phyloP scores from a whole-genome alignment of 2,113 vertebrate genomes.

The Todiramphus saurophagus region DNA sequence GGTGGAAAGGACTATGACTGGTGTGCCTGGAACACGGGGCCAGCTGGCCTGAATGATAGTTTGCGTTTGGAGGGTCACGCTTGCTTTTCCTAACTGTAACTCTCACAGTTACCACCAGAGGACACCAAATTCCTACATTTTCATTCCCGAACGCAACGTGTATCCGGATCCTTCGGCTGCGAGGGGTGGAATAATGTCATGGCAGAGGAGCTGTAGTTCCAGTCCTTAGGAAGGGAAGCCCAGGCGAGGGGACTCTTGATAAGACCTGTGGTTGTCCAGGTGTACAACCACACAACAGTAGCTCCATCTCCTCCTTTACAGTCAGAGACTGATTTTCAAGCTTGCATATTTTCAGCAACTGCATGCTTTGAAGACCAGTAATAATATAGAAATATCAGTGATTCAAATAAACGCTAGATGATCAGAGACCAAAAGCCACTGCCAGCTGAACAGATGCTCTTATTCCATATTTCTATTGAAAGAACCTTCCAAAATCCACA shows the following conservation, averaged over 20 bases:
- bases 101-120: conserved; percentile 7
- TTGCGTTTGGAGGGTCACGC: not conserved
- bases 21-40: not conserved
- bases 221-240: not conserved
- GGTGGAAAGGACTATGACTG: not conserved
- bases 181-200: not conserved
- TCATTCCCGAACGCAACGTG: not conserved
- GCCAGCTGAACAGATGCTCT: conserved; percentile 67
- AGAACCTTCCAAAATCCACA: conserved; percentile 41
- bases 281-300: not conserved
- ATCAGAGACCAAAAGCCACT: conserved; percentile 28
- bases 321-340: not conserved
- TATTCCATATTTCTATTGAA: conserved; percentile 1
- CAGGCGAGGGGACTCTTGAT: not conserved
- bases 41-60: not conserved
- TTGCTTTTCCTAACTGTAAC: not conserved
- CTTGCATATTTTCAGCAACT: not conserved
- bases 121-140: conserved; percentile 13
- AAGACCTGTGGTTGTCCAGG: not conserved
- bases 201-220: not conserved
- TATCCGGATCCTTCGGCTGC: not conserved
- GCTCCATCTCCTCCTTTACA: not conserved
- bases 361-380: not conserved
- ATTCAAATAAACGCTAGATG: not conserved
- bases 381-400: not conserved